Conservation (phyloP, 2,888 invertebrate species). For the Notodonta dromedarius region DNA sequence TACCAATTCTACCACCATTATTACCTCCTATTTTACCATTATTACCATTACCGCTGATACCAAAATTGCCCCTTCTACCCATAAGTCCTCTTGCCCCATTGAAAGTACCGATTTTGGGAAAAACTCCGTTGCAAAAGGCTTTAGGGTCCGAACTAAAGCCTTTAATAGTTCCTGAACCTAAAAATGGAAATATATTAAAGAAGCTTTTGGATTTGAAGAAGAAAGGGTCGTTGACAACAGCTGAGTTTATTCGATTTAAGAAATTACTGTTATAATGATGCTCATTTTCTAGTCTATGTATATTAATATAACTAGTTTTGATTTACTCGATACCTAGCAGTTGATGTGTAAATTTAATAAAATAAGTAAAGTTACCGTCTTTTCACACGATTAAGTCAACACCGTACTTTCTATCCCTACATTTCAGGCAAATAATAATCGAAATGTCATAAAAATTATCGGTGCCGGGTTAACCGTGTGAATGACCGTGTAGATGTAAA, state of each 20-base stretch:
- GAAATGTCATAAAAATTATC: too few species aligned
- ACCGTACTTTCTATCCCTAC: too few species aligned
- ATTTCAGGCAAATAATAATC: too few species aligned
- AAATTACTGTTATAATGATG: slow-evolving; percentile 47
- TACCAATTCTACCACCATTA: slow-evolving; percentile 23
- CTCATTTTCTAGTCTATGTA: background rate
- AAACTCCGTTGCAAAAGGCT: slow-evolving; percentile 42
- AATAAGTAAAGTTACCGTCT: too few species aligned
- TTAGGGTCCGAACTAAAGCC: slow-evolving; percentile 45
- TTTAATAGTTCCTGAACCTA: slow-evolving; percentile 27
- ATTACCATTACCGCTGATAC: slow-evolving; percentile 21
- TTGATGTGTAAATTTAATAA: background rate
- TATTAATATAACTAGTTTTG: background rate
- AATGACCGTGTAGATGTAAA: too few species aligned
- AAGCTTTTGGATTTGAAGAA: slow-evolving; percentile 55
- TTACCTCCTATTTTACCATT: slow-evolving; percentile 34
- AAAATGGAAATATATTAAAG: slow-evolving; percentile 40
- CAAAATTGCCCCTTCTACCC: slow-evolving; percentile 30
- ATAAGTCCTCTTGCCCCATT: slow-evolving; percentile 41
- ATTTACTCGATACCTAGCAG: background rate
- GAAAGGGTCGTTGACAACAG: slow-evolving; percentile 52
- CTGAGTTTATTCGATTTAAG: slow-evolving; percentile 56
- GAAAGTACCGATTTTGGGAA: slow-evolving; percentile 46
- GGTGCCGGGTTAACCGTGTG: too few species aligned
- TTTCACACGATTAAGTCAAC: too few species aligned